Percentiles rank a stretch among this genome's conserved stretches.
Evolutionary conservation across 2,797 vertebrate genomes (phyloP).

Genomic region (Salmo trutta): DNA sequence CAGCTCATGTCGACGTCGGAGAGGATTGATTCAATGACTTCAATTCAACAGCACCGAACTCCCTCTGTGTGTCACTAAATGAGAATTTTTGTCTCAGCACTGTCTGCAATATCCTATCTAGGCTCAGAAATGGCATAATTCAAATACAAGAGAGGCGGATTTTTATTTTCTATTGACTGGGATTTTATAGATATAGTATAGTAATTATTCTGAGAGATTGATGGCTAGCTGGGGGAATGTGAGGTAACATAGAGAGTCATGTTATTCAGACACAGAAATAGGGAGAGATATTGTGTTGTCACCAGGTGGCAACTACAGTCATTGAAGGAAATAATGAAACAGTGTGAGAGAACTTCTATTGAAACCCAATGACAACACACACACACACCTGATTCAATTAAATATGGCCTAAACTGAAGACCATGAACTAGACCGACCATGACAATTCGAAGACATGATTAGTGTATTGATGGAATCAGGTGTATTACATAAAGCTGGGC

Average conservation of each 20-base stretch:
- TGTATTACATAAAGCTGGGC: background rate
- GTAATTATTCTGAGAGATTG: constrained; percentile 25
- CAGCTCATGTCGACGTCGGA: constrained; percentile 48
- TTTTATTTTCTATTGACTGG: constrained; percentile 26
- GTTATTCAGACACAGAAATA: constrained; percentile 39
- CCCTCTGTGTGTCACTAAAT: constrained; percentile 12
- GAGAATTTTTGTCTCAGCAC: constrained; percentile 13
- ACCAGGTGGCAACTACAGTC: background rate
- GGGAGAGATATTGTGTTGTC: constrained; percentile 17
- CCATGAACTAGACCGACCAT: background rate
- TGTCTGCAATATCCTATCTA: constrained; percentile 12
- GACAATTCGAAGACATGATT: background rate
- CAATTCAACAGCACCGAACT: background rate
- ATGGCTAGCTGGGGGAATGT: constrained; percentile 24
- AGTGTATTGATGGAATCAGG: background rate
- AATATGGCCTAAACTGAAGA: background rate
- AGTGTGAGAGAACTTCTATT: background rate
- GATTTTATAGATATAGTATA: constrained; percentile 33
- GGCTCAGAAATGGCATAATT: constrained; percentile 18
- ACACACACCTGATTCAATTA: background rate
- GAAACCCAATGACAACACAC: background rate
- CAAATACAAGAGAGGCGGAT: constrained; percentile 13
- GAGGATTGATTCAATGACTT: constrained; percentile 32
- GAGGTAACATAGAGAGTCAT: background rate
- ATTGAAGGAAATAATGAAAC: background rate